Evolutionary conservation across 2,888 invertebrate species (phyloP), one percentile per base, ranked within the genome.

Genomic region (Eupithecia pulchellata): DNA sequence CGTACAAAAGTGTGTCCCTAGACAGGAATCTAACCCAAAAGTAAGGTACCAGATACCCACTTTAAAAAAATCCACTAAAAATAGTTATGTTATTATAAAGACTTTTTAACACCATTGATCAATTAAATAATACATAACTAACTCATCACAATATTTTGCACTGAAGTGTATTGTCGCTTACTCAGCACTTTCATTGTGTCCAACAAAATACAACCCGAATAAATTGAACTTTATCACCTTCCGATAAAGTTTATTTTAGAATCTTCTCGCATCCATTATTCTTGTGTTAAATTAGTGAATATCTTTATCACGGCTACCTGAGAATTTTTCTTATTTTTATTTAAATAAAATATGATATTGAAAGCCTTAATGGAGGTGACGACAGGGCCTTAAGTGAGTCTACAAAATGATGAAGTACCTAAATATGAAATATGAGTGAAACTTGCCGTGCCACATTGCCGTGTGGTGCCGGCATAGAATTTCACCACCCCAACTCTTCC

Each of bases 231-330:
- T 0, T 70, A 68, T 25, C 0, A 1, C n/a, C 0, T 36, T n/a
- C 0, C 11, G 1, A 2, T 65, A 69, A 39, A 20, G 64, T 42
- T 11, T 20, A 65, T 34, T 52, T 64, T 73, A 14, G 1, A 14
- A 39, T 60, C 52, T n/a, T 29, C 3, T 5, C 9, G 8, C 25
- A 27, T 36, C 62, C n/a, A 71, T 74, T 74, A 69, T 77, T 57
- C 68, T 52, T 65, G 65, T 78, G 32, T 60, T 60, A 32, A 75
- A 77, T 77, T 77, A 75, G 66, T 69, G 68, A 65, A 65, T 63
- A 71, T 74, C 74, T 72, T 60, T 57, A 63, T 74, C 71, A 68
- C 4, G 5, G 78, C 78, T 78, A 78, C 78, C 77, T 77, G 77
- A 74, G 65, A 62, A 75, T 66, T 9, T 69, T 75, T 76, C 73